These are phyloP conservation scores for Tetramorium alpestre DNA, from an alignment of 1,140 invertebrate species.

Conservation along the genomic window DNA sequence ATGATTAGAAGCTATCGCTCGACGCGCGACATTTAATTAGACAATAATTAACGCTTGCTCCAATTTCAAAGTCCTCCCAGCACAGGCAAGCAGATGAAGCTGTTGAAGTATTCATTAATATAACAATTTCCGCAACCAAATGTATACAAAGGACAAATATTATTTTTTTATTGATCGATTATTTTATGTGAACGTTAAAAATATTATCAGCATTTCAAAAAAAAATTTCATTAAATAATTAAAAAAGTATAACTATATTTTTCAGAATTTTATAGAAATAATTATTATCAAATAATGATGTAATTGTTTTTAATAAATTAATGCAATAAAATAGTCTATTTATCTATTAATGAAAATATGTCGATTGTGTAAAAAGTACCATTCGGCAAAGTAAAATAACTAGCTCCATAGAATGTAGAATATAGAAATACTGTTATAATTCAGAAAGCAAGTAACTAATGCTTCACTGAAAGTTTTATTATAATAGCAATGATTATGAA, in stretches of 20 bases:
- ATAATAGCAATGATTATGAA: constrained; percentile 21
- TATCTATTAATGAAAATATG: not conserved
- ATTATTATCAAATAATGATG: not conserved
- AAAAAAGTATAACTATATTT: not conserved
- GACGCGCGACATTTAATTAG: constrained; percentile 72
- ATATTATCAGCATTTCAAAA: not conserved
- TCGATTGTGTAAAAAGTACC: not conserved
- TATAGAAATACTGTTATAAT: constrained; percentile 5
- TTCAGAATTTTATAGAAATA: not conserved
- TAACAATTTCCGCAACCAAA: not conserved
- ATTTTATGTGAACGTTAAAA: not conserved
- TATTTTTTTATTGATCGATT: not conserved
- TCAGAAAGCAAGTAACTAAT: not conserved
- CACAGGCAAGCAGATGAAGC: constrained; percentile 6
- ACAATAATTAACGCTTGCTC: constrained; percentile 72
- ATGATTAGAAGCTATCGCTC: constrained; percentile 71
- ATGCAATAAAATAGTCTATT: not conserved
- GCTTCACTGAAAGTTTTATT: not conserved
- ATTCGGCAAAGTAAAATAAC: not conserved
- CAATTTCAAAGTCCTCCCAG: constrained; percentile 68
- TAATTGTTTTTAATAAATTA: not conserved
- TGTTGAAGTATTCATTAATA: not conserved
- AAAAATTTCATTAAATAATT: not conserved
- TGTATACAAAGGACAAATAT: not conserved
- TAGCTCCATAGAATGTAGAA: not conserved